Evolutionary conservation across 2,888 invertebrate species (phyloP).

Genomic region (Apodemia hepburni): DNA sequence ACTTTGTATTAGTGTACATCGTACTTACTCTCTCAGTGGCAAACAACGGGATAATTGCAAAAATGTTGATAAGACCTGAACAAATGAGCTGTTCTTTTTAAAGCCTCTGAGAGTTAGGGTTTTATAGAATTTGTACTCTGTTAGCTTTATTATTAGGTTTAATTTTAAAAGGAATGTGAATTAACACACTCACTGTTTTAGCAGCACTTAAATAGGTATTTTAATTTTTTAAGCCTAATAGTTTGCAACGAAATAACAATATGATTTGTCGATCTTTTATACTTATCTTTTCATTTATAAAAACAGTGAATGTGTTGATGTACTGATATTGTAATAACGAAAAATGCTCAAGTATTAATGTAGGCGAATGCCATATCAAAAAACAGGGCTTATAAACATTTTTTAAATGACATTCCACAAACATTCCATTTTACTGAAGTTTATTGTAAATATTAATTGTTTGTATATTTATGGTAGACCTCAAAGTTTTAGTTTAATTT

Average conservation of each 20-base stretch:
- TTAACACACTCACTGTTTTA: constrained; percentile 79
- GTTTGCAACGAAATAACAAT: constrained; percentile 49
- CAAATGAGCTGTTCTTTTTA: constrained; percentile 1
- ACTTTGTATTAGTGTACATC: constrained; percentile 50
- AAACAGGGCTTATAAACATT: constrained; percentile 44
- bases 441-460: constrained; percentile 59
- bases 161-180: constrained; percentile 56
- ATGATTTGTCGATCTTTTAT: constrained; percentile 8
- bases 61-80: constrained; percentile 5
- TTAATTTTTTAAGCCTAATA: constrained; percentile 52
- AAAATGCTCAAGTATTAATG: constrained; percentile 73
- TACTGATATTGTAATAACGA: constrained; percentile 45
- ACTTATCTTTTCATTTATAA: constrained; percentile 19
- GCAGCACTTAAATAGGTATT: constrained; percentile 26
- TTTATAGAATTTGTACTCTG: constrained; percentile 60
- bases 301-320: constrained; percentile 80
- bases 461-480: constrained; percentile 60
- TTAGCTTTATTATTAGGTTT: constrained; percentile 64
- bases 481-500: constrained; percentile 43
- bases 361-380: constrained; percentile 66
- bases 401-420: constrained; percentile 40
- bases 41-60: constrained; percentile 10
- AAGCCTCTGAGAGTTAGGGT: constrained; percentile 33
- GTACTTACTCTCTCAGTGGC: constrained; percentile 59
- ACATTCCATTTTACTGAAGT: constrained; percentile 43